These are phyloP conservation scores for Archocentrus centrarchus DNA, from an alignment of 2,113 vertebrate species.

Conservation along the genomic window DNA sequence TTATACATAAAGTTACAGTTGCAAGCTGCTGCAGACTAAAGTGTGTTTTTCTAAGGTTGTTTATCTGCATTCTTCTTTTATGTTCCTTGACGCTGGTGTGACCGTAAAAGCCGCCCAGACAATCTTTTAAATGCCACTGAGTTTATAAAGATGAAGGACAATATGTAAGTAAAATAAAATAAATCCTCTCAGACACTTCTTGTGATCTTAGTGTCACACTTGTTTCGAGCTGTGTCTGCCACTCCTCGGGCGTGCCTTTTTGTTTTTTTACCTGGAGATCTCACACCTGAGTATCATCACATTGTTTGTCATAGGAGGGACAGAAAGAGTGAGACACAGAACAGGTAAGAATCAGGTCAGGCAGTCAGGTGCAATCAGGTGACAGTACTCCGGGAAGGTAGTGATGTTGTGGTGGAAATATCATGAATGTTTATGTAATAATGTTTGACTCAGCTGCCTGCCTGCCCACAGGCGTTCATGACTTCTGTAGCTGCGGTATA, in stretches of 20 bases:
- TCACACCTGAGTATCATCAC: not conserved
- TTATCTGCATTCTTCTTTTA: not conserved
- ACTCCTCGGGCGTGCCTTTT: slow-evolving; percentile 47
- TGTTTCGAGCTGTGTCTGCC: not conserved
- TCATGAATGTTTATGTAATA: not conserved
- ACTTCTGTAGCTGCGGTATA: rapidly evolving
- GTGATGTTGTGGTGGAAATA: not conserved
- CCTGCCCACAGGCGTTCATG: not conserved
- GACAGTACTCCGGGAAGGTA: not conserved
- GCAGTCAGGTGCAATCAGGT: not conserved
- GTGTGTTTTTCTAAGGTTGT: not conserved
- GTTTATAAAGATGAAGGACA: slow-evolving; percentile 21
- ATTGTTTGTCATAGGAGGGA: not conserved
- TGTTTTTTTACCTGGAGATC: slow-evolving; percentile 9
- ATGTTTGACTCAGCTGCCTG: not conserved
- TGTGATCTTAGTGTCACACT: not conserved
- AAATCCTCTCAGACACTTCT: slow-evolving; percentile 20
- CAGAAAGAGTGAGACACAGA: not conserved
- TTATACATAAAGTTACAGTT: not conserved
- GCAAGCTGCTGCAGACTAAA: not conserved
- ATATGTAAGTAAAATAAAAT: not conserved
- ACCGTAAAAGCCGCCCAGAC: not conserved
- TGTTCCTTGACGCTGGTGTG: not conserved
- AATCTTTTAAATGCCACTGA: not conserved
- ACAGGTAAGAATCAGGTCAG: not conserved